These are phyloP conservation scores for Drosophila sulfurigaster DNA, from an alignment of 1,140 invertebrate genomes.

Conservation along the genomic window DNA sequence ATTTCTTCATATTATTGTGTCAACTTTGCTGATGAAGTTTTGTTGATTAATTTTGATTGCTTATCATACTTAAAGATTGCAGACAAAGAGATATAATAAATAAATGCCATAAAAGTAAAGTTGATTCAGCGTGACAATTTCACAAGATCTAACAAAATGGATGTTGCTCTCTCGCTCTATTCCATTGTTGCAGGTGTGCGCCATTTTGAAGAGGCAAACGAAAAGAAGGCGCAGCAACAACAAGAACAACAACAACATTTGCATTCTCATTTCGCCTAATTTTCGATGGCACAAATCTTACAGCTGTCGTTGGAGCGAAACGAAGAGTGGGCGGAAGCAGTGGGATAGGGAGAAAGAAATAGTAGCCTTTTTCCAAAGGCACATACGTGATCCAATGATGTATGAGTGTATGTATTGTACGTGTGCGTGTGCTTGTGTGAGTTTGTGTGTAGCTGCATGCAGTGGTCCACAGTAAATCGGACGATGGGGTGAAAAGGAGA, in stretches of 20 bases:
- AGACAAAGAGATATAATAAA: constrained; percentile 12
- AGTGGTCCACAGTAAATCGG: constrained; percentile 6
- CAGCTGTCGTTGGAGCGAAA: constrained; percentile 21
- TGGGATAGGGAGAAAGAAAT: constrained; percentile 4
- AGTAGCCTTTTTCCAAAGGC: constrained; percentile 30
- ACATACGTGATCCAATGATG: constrained; percentile 24
- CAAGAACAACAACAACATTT: constrained; percentile 41
- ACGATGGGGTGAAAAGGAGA: neutral
- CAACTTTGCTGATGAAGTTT: neutral
- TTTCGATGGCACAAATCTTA: constrained; percentile 58
- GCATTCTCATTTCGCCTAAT: constrained; percentile 65
- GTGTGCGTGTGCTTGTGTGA: neutral
- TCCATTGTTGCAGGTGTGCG: constrained; percentile 31
- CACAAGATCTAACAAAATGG: constrained; percentile 14
- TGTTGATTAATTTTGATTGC: constrained; percentile 2
- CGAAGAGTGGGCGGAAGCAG: constrained; percentile 1
- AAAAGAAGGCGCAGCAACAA: neutral
- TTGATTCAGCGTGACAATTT: constrained; percentile 29
- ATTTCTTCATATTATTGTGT: neutral
- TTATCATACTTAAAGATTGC: constrained; percentile 22
- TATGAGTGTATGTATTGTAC: neutral
- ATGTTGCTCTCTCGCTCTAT: neutral
- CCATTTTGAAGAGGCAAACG: constrained; percentile 2
- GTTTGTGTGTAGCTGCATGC: constrained; percentile 12
- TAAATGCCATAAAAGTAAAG: constrained; percentile 13